Evolutionary conservation across 2,888 invertebrate species (phyloP).

Genomic region (Matsumyia berberina): DNA sequence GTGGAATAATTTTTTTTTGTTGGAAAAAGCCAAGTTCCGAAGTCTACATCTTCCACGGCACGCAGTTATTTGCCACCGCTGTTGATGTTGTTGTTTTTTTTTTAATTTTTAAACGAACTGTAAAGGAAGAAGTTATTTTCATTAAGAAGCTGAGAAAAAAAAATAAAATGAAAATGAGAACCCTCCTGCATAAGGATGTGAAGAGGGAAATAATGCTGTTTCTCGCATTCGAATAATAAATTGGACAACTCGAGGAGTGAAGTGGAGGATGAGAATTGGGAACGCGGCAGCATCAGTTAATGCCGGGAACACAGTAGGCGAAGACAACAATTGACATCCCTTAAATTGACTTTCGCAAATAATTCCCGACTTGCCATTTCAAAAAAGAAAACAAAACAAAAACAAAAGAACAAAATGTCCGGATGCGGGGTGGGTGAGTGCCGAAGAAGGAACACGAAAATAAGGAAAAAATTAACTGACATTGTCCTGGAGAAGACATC

Average conservation of each 20-base stretch:
- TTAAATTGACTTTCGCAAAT: conserved; percentile 75
- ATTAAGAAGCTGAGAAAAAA: conserved; percentile 27
- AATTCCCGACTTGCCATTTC: conserved; percentile 56
- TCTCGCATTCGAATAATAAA: conserved; percentile 69
- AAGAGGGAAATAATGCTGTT: conserved; percentile 55
- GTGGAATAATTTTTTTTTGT: conserved; percentile 47
- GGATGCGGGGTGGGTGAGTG: not conserved
- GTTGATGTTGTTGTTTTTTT: conserved; percentile 23
- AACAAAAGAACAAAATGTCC: conserved; percentile 2
- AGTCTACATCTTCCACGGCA: conserved; percentile 41
- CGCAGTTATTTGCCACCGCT: conserved; percentile 11
- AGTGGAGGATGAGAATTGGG: not conserved
- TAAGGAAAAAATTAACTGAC: conserved; percentile 62
- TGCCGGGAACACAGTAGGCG: conserved; percentile 42
- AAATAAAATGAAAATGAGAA: not conserved
- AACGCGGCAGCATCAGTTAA: conserved; percentile 52
- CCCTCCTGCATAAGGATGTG: not conserved
- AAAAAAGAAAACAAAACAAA: conserved; percentile 1
- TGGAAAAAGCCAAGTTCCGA: conserved; percentile 48
- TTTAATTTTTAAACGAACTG: conserved; percentile 70
- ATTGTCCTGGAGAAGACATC: conserved; percentile 72
- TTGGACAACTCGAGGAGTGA: conserved; percentile 50
- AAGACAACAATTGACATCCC: conserved; percentile 69
- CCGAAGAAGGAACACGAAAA: conserved; percentile 23
- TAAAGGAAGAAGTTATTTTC: conserved; percentile 63